Evolutionary conservation across 2,113 vertebrate genomes (phyloP), one percentile per base, ranked within the genome.

Genomic region (Urocolius indicus): DNA sequence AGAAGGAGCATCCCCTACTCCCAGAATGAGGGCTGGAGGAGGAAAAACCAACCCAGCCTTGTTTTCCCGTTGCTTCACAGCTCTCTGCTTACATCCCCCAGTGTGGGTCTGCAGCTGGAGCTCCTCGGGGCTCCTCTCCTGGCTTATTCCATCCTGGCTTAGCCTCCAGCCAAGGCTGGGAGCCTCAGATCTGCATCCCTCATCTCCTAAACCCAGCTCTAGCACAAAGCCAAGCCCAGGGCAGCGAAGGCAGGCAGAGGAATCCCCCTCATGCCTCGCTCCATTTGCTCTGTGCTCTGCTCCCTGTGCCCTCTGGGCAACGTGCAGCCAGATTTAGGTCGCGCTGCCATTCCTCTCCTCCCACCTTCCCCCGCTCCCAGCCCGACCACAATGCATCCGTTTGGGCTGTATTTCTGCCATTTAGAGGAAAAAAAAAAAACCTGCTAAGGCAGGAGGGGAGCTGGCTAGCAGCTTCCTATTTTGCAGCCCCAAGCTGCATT

Each of bases 161-260:
- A 55, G 86, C 79, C 85, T 85, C 86, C 86, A 86, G 72, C 67
- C 3, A 11, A 68, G 87, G 86, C 55, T 0, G 0, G 51, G 84
- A 94, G 65, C 46, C 65, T 95, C 91, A 89, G 93, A 91, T 91
- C 93, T 43, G 46, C 11, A 1, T 77, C 76, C 90, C 72, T 69
- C 78, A 57, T 87, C 62, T 90, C 90, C 74, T 85, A 83, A 85
- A 93, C 48, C 69, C 78, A 65, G 84, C 82, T 82, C 66, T 1
- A 94, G 87, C 79, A 96, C 94, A 95, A 96, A 95, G 95, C 74
- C 49, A 24, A 94, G 92, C 94, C 87, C 77, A 89, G 75, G 92
- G 95, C 93, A 32, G 78, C 0, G 8, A 59, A 84, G 90, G 84
- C 87, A 84, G 48, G 84, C 87, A 84, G 48, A 96, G 93, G 93